Evolutionary conservation across 2,888 invertebrate genomes (phyloP).

Genomic region (Gastracanthus pulcherrimus): DNA sequence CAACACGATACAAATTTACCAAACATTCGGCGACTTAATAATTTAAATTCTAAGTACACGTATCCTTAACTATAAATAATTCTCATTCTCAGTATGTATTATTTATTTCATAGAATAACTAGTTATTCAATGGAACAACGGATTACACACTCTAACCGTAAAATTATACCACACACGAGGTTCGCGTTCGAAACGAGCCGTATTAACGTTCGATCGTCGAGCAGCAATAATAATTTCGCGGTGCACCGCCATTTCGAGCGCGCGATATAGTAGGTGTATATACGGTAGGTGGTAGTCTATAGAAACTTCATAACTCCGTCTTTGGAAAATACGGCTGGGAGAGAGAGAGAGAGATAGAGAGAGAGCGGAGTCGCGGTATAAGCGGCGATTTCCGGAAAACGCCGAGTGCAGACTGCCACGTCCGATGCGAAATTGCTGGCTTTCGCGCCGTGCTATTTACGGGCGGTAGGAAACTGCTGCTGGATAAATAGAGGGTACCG

Average conservation of each 20-base stretch:
- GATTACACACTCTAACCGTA: no score
- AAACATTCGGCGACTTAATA: no score
- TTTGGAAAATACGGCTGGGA: constrained; percentile 25
- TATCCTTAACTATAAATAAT: no score
- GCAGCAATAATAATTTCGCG: constrained; percentile 34
- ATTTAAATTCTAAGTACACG: no score
- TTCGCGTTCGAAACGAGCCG: neutral
- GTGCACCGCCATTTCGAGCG: neutral
- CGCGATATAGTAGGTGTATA: neutral
- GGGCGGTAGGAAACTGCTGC: neutral
- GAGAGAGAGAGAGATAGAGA: no score
- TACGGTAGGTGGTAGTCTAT: neutral
- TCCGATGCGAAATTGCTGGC: constrained; percentile 27
- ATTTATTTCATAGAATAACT: no score
- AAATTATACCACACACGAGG: no score
- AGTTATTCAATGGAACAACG: no score
- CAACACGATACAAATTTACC: no score
- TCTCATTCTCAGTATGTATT: no score
- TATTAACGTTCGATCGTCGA: neutral
- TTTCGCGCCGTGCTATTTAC: constrained; percentile 5
- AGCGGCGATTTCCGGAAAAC: constrained; percentile 29
- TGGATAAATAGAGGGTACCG: neutral
- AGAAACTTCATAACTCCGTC: constrained; percentile 11
- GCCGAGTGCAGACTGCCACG: neutral
- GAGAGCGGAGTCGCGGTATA: neutral